Percentiles rank a stretch among this genome's conserved stretches.
These are phyloP conservation scores for Corticium candelabrum DNA, from an alignment of 37 sponge, comb jelly and placozoan species.

Conservation along the genomic window DNA sequence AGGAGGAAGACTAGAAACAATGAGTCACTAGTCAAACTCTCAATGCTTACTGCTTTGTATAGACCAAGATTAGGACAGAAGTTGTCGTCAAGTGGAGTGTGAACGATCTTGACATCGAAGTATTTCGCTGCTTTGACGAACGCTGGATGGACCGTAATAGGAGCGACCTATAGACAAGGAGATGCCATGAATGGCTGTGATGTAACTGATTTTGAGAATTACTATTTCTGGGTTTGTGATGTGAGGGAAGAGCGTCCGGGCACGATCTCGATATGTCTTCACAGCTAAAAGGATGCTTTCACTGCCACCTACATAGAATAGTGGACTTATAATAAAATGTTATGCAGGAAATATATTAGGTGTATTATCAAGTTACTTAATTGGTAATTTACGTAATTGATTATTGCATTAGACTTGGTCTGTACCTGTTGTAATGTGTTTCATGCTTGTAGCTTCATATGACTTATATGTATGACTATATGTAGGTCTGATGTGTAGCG, in stretches of 20 bases:
- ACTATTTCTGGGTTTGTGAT: constrained; percentile 79
- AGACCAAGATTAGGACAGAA: constrained; percentile 31
- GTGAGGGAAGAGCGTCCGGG: constrained; percentile 45
- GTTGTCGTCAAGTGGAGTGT: constrained; percentile 35
- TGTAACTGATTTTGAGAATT: background rate
- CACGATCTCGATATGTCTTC: constrained; percentile 77
- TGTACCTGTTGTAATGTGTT: too few species aligned
- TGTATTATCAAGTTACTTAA: too few species aligned
- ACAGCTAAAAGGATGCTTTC: constrained; percentile 89
- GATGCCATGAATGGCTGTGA: background rate
- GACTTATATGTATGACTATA: too few species aligned
- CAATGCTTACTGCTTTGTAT: constrained; percentile 44
- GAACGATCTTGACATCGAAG: constrained; percentile 54
- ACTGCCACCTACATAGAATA: constrained; percentile 85
- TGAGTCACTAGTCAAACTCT: too few species aligned
- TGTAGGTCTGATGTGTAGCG: too few species aligned
- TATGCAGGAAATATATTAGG: too few species aligned
- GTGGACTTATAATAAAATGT: too few species aligned
- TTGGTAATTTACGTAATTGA: too few species aligned
- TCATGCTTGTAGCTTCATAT: too few species aligned
- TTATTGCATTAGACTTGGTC: too few species aligned
- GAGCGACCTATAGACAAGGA: constrained; percentile 50
- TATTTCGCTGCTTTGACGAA: constrained; percentile 77
- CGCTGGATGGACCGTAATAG: constrained; percentile 71
- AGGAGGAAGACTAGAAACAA: too few species aligned